These are phyloP conservation scores for Panagrolaimus sp. DNA, from an alignment of 1,140 invertebrate genomes.

Conservation along the genomic window DNA sequence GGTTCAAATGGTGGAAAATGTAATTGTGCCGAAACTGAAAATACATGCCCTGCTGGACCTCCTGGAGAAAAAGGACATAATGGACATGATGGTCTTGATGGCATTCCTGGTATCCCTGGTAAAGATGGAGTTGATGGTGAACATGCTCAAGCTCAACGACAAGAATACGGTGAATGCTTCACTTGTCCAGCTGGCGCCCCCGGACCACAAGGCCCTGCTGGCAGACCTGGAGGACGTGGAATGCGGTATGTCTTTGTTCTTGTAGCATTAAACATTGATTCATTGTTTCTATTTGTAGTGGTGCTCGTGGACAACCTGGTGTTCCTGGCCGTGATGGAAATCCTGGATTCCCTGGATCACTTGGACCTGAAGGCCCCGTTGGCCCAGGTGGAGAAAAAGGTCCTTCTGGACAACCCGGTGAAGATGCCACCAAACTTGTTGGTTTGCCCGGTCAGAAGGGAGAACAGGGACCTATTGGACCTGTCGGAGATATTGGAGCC, in stretches of 20 bases:
- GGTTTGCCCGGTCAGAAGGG: conserved; percentile 35
- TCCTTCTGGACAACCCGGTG: conserved; percentile 33
- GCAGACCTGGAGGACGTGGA: conserved; percentile 35
- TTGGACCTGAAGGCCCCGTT: conserved; percentile 14
- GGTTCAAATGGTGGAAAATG: conserved; percentile 18
- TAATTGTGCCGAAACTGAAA: conserved; percentile 33
- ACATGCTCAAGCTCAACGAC: conserved; percentile 27
- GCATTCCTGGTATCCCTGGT: conserved; percentile 36
- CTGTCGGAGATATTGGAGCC: conserved; percentile 29
- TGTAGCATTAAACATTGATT: too few relatives aligned
- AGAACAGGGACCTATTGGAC: conserved; percentile 15
- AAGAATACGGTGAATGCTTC: conserved; percentile 44
- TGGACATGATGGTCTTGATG: conserved; percentile 23
- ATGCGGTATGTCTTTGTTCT: too few relatives aligned
- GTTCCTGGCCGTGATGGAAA: conserved; percentile 43
- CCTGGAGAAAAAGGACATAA: conserved; percentile 29
- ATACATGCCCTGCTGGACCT: conserved; percentile 39
- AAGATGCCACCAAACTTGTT: conserved; percentile 37
- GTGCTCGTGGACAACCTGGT: conserved; percentile 44
- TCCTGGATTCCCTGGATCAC: conserved; percentile 16
- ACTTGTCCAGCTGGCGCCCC: conserved; percentile 44
- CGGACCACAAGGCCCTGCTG: conserved; percentile 35
- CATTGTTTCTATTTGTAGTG: too few relatives aligned
- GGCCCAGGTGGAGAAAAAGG: conserved; percentile 30
- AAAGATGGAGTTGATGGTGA: conserved; percentile 34